These are phyloP conservation scores for Cheilosia vulpina DNA, from an alignment of 2,888 invertebrate species.

Conservation along the genomic window DNA sequence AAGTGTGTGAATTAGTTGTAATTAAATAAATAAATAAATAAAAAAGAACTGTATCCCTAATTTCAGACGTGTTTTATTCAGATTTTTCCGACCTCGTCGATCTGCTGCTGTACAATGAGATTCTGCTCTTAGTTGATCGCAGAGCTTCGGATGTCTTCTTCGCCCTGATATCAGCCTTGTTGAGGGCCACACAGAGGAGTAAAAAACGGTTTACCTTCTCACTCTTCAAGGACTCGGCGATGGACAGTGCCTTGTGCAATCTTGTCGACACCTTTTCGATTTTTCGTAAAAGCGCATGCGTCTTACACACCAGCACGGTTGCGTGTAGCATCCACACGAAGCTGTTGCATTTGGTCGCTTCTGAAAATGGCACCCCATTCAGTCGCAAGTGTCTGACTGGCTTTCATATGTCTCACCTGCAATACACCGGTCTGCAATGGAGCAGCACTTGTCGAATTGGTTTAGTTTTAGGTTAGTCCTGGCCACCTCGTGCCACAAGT, in stretches of 20 bases:
- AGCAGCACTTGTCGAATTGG: conserved; percentile 63
- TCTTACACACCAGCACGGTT: conserved; percentile 78
- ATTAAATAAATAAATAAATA: background rate
- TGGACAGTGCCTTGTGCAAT: conserved; percentile 76
- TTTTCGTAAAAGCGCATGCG: conserved; percentile 79
- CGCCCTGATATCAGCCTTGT: background rate
- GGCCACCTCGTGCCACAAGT: conserved; percentile 79
- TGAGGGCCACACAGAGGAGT: background rate
- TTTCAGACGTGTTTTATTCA: background rate
- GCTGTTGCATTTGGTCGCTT: conserved; percentile 77
- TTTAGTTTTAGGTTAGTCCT: conserved; percentile 77
- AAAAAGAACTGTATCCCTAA: background rate
- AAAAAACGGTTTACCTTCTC: background rate
- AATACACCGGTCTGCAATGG: conserved; percentile 7
- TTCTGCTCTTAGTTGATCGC: background rate
- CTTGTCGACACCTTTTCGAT: conserved; percentile 79
- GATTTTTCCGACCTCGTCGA: background rate
- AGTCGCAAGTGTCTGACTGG: background rate
- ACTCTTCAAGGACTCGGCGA: conserved; percentile 29
- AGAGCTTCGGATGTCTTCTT: background rate
- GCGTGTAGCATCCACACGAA: conserved; percentile 79
- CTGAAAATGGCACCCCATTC: conserved; percentile 65
- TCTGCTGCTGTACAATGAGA: background rate
- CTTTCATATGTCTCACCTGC: background rate
- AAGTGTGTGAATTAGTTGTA: too few relatives aligned